A percentile compares a stretch with the other conserved stretches of the same genome.
phyloP scores from a whole-genome alignment of 1,140 invertebrate species.

The Lanistes nyassanus region DNA sequence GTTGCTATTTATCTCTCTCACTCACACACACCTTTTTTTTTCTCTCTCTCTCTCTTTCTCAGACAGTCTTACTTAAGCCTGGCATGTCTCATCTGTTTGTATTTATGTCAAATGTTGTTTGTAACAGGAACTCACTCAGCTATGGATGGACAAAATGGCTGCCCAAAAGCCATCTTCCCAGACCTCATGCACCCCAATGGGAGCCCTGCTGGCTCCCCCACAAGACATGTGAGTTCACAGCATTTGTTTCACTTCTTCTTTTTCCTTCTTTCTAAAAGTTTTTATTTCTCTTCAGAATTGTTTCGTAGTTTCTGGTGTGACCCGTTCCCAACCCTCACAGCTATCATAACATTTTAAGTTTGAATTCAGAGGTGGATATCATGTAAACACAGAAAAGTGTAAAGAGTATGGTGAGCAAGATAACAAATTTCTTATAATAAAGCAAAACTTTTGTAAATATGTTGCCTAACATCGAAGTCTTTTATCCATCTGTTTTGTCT shows the following conservation, averaged over 20 bases:
- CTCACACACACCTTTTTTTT: too few relatives aligned
- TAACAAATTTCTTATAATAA: too few relatives aligned
- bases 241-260: background rate
- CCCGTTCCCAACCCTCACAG: too few relatives aligned
- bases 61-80: background rate
- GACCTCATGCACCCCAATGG: slow-evolving; percentile 30
- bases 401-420: too few relatives aligned
- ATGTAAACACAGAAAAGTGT: too few relatives aligned
- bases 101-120: slow-evolving; percentile 25
- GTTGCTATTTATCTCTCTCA: too few relatives aligned
- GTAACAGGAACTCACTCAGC: slow-evolving; percentile 61
- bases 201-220: slow-evolving; percentile 29
- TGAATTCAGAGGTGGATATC: too few relatives aligned
- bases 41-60: background rate
- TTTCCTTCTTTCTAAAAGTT: background rate
- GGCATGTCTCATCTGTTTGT: background rate
- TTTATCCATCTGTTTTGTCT: too few relatives aligned
- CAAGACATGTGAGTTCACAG: slow-evolving; percentile 23
- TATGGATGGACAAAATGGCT: slow-evolving; percentile 60
- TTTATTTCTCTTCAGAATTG: background rate
- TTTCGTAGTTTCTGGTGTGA: too few relatives aligned
- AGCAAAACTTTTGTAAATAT: too few relatives aligned
- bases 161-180: slow-evolving; percentile 39
- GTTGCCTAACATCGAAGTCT: too few relatives aligned
- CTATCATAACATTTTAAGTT: too few relatives aligned